Evolutionary conservation across 2,888 invertebrate genomes (phyloP), one percentile per base, ranked within the genome.

Genomic region (Drosophila koepferae): DNA sequence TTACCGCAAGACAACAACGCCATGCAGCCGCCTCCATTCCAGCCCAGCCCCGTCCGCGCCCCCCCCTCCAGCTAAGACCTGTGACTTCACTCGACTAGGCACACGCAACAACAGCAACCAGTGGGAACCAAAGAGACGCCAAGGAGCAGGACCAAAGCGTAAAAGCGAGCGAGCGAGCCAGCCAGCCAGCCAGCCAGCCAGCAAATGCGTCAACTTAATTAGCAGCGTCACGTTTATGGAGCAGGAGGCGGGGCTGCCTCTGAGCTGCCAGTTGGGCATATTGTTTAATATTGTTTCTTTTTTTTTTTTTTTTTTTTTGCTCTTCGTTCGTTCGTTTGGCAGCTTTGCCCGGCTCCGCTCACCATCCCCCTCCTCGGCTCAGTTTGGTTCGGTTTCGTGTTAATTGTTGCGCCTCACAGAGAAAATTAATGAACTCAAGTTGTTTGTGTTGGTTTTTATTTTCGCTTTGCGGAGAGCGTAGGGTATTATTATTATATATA

Each of bases 131-230:
- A 34, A 34, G 40, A 12, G 44, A 58, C 43, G 38, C n/a, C 40
- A 46, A 55, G 72, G 43, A 67, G 62, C 63, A 49, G 49, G 59
- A 62, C 59, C 76, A 65, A 62, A 67, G 63, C 60, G 46, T 62
- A 65, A 73, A 49, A 68, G 78, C 70, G 40, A 64, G 58, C 62
- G 2, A 44, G 44, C 20, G 65, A 73, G 66, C 62, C 78, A 80
- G 62, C 51, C 77, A 77, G n/a, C n/a, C n/a, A n/a, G 62, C 4
- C 77, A 77, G 75, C 72, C 72, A 80, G 78, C 67, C 80, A 77
- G 80, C 79, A 81, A 86, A 81, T 88, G 89, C 86, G 86, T 87
- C 86, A 87, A 90, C 90, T 87, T 87, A 87, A 87, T 87, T 87
- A 87, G 87, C 86, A 80, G 83, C 87, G 90, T 90, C 87, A 90